Conservation (phyloP, 2,113 vertebrate species). For the Chrysemys picta region DNA sequence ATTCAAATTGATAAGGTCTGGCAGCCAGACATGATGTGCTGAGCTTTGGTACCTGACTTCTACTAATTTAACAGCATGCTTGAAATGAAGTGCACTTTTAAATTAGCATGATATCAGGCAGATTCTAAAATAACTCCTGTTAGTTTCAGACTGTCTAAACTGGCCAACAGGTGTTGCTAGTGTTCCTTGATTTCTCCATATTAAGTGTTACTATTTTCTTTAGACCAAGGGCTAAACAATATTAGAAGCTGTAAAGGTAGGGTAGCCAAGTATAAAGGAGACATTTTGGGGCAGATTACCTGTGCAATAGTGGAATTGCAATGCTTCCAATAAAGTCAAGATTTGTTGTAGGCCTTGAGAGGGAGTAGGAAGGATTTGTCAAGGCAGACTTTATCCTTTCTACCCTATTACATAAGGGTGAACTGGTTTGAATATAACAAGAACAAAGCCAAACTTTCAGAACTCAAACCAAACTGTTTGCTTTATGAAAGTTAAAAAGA, state of each 20-base stretch:
- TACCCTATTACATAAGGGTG: background rate
- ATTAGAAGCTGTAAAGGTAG: background rate
- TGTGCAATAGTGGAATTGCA: rapidly evolving
- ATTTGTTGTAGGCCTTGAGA: background rate
- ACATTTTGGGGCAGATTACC: background rate
- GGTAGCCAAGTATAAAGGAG: background rate
- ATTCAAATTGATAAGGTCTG: background rate
- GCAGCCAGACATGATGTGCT: background rate
- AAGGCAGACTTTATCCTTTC: background rate
- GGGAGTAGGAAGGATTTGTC: background rate
- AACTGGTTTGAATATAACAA: background rate
- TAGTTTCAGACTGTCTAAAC: background rate
- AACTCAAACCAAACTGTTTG: background rate
- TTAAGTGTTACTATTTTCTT: background rate
- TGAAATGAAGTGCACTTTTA: conserved; percentile 17
- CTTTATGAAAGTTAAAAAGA: background rate
- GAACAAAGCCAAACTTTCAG: background rate
- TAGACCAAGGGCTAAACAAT: background rate
- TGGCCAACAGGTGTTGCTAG: conserved; percentile 4
- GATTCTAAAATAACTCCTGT: conserved; percentile 35
- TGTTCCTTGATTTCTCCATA: background rate
- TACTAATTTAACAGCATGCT: background rate
- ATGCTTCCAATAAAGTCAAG: background rate
- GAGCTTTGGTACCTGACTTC: background rate
- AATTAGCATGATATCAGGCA: conserved; percentile 16